phyloP scores from a whole-genome alignment of 2,888 invertebrate genomes.

The Papilio gigon region DNA sequence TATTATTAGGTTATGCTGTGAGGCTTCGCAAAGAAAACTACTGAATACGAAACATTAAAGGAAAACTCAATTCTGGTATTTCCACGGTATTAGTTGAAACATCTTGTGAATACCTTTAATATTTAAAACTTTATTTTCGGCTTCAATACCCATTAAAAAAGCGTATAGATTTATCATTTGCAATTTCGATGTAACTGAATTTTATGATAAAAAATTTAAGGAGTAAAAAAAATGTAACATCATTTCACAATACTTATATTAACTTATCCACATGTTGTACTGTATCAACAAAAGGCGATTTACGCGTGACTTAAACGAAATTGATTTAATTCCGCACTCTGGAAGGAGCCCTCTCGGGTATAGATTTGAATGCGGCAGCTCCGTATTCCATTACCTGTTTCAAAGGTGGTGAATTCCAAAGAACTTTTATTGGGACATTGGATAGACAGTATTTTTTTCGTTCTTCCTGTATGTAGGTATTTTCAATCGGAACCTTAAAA shows the following conservation, averaged over 20 bases:
- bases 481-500: constrained; percentile 14
- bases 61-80: no score
- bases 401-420: constrained; percentile 24
- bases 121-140: no score
- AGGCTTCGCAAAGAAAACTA: no score
- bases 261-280: constrained; percentile 1
- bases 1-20: no score
- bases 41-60: no score
- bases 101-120: no score
- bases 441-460: constrained; percentile 8
- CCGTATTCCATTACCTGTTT: constrained; percentile 36
- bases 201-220: background rate
- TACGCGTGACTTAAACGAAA: constrained; percentile 27
- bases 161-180: no score
- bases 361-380: constrained; percentile 32
- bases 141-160: no score
- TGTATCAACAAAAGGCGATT: constrained; percentile 16
- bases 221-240: background rate
- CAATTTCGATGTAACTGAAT: no score
- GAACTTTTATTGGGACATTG: constrained; percentile 1
- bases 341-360: constrained; percentile 1
- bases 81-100: no score
- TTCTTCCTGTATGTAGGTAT: background rate
- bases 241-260: background rate
- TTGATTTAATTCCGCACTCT: constrained; percentile 34